Evolutionary conservation across 2,888 invertebrate species (phyloP).

Genomic region (Dendrolimus pini): DNA sequence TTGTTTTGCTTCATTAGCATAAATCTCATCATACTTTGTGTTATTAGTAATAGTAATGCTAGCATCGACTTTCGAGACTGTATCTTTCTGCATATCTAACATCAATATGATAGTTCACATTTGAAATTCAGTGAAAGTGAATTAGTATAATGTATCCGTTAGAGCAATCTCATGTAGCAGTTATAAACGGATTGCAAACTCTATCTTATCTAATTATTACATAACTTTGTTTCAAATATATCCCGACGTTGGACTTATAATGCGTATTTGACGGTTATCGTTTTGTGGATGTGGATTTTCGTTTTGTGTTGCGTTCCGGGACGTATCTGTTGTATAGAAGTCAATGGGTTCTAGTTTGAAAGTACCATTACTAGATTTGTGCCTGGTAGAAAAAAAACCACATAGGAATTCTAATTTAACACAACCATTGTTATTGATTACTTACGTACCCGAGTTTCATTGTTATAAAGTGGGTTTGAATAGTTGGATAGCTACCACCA

Average conservation of each 20-base stretch:
- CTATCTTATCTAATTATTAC: constrained; percentile 49
- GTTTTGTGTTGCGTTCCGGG: constrained; percentile 22
- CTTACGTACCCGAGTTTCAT: no score
- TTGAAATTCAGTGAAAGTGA: background rate
- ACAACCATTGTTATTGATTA: no score
- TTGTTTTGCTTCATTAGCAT: constrained; percentile 2
- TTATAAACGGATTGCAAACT: background rate
- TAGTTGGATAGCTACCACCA: no score
- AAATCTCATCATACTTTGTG: background rate
- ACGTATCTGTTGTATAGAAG: constrained; percentile 24
- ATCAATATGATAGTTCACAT: background rate
- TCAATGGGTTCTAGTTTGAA: background rate
- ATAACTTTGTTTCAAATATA: constrained; percentile 43
- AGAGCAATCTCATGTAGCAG: background rate
- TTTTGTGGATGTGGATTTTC: constrained; percentile 15
- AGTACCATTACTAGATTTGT: no score
- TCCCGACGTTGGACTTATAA: constrained; percentile 36
- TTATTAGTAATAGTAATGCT: background rate
- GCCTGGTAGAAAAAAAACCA: no score
- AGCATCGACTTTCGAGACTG: background rate
- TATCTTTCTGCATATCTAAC: background rate
- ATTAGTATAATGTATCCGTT: background rate
- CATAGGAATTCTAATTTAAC: no score
- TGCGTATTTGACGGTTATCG: constrained; percentile 24
- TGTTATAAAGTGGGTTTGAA: no score